Conservation (phyloP, 2,797 vertebrate species). For the Myoxocephalus aenaeus region DNA sequence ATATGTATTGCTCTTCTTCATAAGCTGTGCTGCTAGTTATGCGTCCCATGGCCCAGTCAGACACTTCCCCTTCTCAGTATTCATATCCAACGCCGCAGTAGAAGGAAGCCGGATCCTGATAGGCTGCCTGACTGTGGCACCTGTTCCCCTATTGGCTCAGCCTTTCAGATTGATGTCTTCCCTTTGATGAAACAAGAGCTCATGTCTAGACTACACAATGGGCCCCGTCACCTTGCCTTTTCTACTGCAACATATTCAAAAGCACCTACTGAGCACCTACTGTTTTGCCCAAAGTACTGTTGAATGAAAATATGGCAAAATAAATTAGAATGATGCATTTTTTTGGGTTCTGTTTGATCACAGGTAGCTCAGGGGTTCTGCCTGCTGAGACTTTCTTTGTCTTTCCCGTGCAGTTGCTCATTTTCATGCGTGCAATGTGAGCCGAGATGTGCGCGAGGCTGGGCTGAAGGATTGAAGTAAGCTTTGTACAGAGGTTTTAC, state of each 20-base stretch:
- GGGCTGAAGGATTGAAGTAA: slow-evolving; percentile 63
- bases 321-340: slow-evolving; percentile 55
- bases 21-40: slow-evolving; percentile 30
- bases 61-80: slow-evolving; percentile 59
- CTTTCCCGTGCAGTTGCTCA: slow-evolving; percentile 50
- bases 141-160: slow-evolving; percentile 67
- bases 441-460: slow-evolving; percentile 48
- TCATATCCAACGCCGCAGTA: slow-evolving; percentile 45
- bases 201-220: slow-evolving; percentile 65
- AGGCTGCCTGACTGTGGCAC: slow-evolving; percentile 61
- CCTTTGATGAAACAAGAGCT: slow-evolving; percentile 68
- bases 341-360: slow-evolving; percentile 39
- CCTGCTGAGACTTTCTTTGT: slow-evolving; percentile 42
- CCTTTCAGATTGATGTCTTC: slow-evolving; percentile 65
- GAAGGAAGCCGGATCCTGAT: slow-evolving; percentile 68
- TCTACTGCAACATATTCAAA: slow-evolving; percentile 51
- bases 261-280: slow-evolving; percentile 24
- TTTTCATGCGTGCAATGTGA: slow-evolving; percentile 59
- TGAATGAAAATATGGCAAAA: slow-evolving; percentile 50
- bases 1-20: slow-evolving; percentile 25
- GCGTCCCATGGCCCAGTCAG: slow-evolving; percentile 38
- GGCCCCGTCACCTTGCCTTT: slow-evolving; percentile 58
- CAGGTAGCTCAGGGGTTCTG: slow-evolving; percentile 48
- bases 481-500: slow-evolving; percentile 66
- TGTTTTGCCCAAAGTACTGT: background rate